Evolutionary conservation across 2,113 vertebrate species (phyloP).

Genomic region (Istiophorus platypterus): DNA sequence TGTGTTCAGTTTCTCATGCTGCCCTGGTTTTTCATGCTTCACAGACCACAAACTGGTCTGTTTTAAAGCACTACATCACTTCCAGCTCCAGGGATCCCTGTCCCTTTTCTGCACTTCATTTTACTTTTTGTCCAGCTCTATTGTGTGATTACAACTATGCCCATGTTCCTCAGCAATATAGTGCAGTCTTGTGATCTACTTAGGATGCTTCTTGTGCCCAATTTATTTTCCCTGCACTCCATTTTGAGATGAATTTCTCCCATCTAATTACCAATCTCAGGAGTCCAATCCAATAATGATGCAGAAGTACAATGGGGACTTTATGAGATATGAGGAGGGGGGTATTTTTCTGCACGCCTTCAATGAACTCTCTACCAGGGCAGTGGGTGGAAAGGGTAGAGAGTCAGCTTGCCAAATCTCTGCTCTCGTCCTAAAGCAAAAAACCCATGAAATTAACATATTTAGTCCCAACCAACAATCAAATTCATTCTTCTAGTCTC

Average conservation of each 20-base stretch:
- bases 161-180: not conserved
- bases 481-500: conserved; percentile 42
- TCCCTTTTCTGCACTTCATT: not conserved
- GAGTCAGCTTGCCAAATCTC: conserved; percentile 41
- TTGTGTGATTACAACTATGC: not conserved
- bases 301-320: conserved; percentile 49
- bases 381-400: conserved; percentile 55
- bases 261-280: conserved; percentile 31
- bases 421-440: conserved; percentile 28
- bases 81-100: not conserved
- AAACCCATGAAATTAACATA: conserved; percentile 57
- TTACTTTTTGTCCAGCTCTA: conserved; percentile 7
- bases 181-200: conserved; percentile 16
- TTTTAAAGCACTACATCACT: conserved; percentile 12
- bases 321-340: conserved; percentile 23
- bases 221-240: conserved; percentile 10
- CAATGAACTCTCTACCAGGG: conserved; percentile 26
- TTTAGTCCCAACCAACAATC: conserved; percentile 45
- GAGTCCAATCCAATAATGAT: conserved; percentile 34
- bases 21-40: conserved; percentile 20
- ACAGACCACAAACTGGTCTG: not conserved
- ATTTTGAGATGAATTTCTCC: not conserved
- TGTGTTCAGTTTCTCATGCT: conserved; percentile 25
- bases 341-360: conserved; percentile 48
- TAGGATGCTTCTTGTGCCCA: conserved; percentile 8